Conservation (phyloP, 2,113 vertebrate genomes). For the Mola mola region DNA sequence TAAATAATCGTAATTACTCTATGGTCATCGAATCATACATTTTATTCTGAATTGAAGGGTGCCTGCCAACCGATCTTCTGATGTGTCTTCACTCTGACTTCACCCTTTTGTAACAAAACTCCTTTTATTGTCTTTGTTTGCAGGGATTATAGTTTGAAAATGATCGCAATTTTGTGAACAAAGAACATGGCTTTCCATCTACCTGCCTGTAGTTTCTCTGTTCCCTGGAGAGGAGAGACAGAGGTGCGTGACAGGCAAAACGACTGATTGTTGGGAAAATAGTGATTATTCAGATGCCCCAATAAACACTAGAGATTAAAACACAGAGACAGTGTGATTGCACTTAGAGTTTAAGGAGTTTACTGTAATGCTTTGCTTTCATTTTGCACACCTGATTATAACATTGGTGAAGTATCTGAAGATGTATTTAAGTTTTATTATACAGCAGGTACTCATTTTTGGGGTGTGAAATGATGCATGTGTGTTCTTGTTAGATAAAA, state of each 20-base stretch:
- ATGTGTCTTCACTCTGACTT: not conserved
- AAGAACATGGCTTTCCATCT: not conserved
- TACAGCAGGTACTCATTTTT: slow-evolving; percentile 1
- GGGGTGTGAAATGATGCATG: not conserved
- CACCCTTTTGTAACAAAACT: not conserved
- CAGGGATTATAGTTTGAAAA: slow-evolving; percentile 9
- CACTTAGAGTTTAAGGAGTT: slow-evolving; percentile 40
- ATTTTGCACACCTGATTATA: slow-evolving; percentile 37
- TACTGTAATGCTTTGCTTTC: slow-evolving; percentile 48
- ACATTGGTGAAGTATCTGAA: slow-evolving; percentile 33
- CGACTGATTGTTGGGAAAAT: slow-evolving; percentile 52
- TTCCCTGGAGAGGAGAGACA: slow-evolving; percentile 32
- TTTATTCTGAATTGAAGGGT: not conserved
- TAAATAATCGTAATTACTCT: not conserved
- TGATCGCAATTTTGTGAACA: not conserved
- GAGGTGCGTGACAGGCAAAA: slow-evolving; percentile 47
- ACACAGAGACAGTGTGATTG: slow-evolving; percentile 34
- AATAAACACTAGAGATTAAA: slow-evolving; percentile 56
- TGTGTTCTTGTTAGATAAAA: slow-evolving; percentile 7
- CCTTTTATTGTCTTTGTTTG: slow-evolving; percentile 7
- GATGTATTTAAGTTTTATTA: slow-evolving; percentile 42
- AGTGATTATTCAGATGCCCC: slow-evolving; percentile 64
- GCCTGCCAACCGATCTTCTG: not conserved
- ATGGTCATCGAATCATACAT: not conserved
- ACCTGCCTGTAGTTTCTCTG: slow-evolving; percentile 19